A percentile compares a stretch with the other conserved stretches of the same genome.
Conservation (phyloP, 2,113 vertebrate species). For the Lepisosteus osseus region DNA sequence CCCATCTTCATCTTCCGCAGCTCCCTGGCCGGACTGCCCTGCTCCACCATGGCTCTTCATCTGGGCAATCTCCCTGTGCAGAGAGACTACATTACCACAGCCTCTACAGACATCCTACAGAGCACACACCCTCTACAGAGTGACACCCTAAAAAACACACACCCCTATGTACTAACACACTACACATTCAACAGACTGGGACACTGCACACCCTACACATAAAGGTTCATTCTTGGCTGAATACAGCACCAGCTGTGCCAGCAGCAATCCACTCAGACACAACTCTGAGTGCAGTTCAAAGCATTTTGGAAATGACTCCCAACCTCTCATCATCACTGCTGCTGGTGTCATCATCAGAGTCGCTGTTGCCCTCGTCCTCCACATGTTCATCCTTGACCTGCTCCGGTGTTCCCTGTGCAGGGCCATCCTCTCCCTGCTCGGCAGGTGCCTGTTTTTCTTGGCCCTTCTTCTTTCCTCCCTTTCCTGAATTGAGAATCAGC, state of each 20-base stretch:
- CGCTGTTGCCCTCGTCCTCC: conserved; percentile 46
- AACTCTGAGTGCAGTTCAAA: no score
- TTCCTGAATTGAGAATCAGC: conserved; percentile 26
- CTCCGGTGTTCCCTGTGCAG: conserved; percentile 34
- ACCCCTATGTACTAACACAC: no score
- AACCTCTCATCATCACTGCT: conserved; percentile 77
- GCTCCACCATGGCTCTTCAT: conserved; percentile 40
- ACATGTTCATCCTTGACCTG: conserved; percentile 25
- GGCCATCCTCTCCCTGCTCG: conserved; percentile 38
- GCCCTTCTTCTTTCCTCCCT: conserved; percentile 56
- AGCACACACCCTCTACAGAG: no score
- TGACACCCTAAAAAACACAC: no score
- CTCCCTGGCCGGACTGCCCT: conserved; percentile 17
- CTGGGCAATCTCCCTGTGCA: conserved; percentile 53
- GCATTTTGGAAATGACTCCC: conserved; percentile 5
- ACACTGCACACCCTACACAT: no score
- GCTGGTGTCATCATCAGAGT: conserved; percentile 64
- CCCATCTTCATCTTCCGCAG: conserved; percentile 21
- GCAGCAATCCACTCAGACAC: no score
- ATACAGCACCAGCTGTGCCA: no score
- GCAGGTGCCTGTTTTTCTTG: conserved; percentile 15
- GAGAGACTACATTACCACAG: background rate
- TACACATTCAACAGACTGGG: no score
- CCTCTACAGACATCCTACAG: no score
- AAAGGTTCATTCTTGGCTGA: no score